Evolutionary conservation across 1,140 invertebrate genomes (phyloP).

Genomic region (Metaphire vulgaris): DNA sequence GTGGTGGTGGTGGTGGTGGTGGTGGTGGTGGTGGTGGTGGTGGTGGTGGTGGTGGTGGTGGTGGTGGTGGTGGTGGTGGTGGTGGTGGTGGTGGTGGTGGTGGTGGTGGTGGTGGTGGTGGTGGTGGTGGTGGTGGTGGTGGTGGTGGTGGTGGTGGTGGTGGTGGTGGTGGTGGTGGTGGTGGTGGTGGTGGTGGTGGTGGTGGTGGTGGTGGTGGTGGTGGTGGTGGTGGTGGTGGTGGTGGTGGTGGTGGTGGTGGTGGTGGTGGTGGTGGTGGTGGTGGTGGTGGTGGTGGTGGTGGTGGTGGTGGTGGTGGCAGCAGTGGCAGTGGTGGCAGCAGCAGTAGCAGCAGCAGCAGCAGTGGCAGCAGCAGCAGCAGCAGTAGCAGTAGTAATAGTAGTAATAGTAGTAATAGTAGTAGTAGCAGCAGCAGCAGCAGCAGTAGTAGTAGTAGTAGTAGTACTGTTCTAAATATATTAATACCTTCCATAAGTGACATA

Average conservation of each 20-base stretch:
- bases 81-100: slow-evolving; percentile 8
- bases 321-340: no score
- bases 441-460: no score
- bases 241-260: slow-evolving; percentile 8
- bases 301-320: slow-evolving; percentile 6
- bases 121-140: slow-evolving; percentile 8
- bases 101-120: slow-evolving; percentile 8
- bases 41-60: slow-evolving; percentile 8
- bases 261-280: slow-evolving; percentile 8
- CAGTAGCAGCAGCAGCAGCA: no score
- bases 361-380: no score
- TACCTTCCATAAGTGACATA: no score
- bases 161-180: slow-evolving; percentile 8
- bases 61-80: slow-evolving; percentile 8
- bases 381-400: no score
- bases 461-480: no score
- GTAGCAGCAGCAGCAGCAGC: no score
- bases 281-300: slow-evolving; percentile 8
- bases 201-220: slow-evolving; percentile 8
- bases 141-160: slow-evolving; percentile 8
- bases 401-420: no score
- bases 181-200: slow-evolving; percentile 8
- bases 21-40: slow-evolving; percentile 8
- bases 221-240: slow-evolving; percentile 8
- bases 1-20: slow-evolving; percentile 8